Conservation (phyloP, 2,888 invertebrate species). For the Pterostichus niger region DNA sequence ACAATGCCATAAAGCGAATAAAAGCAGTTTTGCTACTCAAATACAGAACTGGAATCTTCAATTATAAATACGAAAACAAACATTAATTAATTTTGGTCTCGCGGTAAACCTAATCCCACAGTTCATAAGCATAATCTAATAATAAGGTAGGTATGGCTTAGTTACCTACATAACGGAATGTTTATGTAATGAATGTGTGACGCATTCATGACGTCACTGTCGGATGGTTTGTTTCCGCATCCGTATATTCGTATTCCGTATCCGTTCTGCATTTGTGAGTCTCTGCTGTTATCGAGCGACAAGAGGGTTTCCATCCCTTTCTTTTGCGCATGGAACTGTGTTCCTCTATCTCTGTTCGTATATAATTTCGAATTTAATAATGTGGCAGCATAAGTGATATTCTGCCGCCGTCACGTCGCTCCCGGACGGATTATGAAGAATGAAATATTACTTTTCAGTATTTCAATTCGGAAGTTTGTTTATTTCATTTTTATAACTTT, state of each 20-base stretch:
- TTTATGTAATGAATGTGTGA: conserved; percentile 21
- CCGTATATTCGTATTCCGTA: conserved; percentile 24
- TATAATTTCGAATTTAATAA: conserved; percentile 52
- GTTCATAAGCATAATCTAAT: conserved; percentile 18
- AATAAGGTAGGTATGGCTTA: background rate
- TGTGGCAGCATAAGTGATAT: conserved; percentile 44
- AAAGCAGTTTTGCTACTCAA: too few species aligned
- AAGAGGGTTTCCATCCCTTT: conserved; percentile 1
- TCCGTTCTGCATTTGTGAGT: conserved; percentile 38
- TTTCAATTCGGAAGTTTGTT: background rate
- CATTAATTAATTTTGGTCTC: too few species aligned
- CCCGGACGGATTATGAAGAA: conserved; percentile 35
- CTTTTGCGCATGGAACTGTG: background rate
- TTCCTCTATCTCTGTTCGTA: conserved; percentile 13
- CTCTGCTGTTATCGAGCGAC: conserved; percentile 30
- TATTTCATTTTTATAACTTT: background rate
- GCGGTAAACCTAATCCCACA: too few species aligned
- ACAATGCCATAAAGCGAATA: too few species aligned
- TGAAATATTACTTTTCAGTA: conserved; percentile 19
- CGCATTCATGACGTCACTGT: conserved; percentile 30
- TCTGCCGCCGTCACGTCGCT: conserved; percentile 7
- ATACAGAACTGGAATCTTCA: too few species aligned
- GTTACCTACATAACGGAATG: conserved; percentile 29
- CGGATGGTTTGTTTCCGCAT: conserved; percentile 28
- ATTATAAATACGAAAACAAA: too few species aligned